Percentiles rank a stretch among this genome's conserved stretches.
These are phyloP conservation scores for Laupala kohalensis DNA, from an alignment of 1,140 invertebrate genomes.

Conservation along the genomic window DNA sequence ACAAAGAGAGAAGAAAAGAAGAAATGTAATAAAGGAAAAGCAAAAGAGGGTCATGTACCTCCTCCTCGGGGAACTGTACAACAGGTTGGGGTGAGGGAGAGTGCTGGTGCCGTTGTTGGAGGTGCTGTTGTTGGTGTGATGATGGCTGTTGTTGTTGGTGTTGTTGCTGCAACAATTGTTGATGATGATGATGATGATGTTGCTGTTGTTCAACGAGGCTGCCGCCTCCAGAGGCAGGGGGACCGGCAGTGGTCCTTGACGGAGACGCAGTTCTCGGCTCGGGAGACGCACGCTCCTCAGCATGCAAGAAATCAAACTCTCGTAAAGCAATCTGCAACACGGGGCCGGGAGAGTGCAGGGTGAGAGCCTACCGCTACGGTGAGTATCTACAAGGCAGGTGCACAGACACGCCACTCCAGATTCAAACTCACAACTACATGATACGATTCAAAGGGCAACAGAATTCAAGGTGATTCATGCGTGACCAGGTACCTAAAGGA, in stretches of 20 bases:
- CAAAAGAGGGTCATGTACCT: slow-evolving; percentile 32
- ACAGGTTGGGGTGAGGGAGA: slow-evolving; percentile 60
- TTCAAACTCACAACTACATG: too few species aligned
- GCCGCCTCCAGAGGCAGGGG: not conserved
- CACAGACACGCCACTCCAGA: too few species aligned
- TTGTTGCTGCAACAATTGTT: slow-evolving; percentile 21
- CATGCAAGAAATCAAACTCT: slow-evolving; percentile 79
- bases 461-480: too few species aligned
- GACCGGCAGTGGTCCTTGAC: slow-evolving; percentile 37
- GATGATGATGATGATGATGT: slow-evolving; percentile 18
- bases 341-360: not conserved
- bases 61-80: slow-evolving; percentile 66
- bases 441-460: too few species aligned
- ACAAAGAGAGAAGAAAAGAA: not conserved
- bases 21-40: not conserved
- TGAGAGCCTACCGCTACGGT: not conserved
- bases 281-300: slow-evolving; percentile 37
- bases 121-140: slow-evolving; percentile 35
- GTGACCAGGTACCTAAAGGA: too few species aligned
- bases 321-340: slow-evolving; percentile 68
- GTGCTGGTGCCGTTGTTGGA: slow-evolving; percentile 23
- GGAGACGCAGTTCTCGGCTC: slow-evolving; percentile 33
- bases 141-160: slow-evolving; percentile 35
- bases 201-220: not conserved
- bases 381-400: too few species aligned